Evolutionary conservation across 2,888 invertebrate genomes (phyloP).

Genomic region (Liopterus haemorrhoidalis): DNA sequence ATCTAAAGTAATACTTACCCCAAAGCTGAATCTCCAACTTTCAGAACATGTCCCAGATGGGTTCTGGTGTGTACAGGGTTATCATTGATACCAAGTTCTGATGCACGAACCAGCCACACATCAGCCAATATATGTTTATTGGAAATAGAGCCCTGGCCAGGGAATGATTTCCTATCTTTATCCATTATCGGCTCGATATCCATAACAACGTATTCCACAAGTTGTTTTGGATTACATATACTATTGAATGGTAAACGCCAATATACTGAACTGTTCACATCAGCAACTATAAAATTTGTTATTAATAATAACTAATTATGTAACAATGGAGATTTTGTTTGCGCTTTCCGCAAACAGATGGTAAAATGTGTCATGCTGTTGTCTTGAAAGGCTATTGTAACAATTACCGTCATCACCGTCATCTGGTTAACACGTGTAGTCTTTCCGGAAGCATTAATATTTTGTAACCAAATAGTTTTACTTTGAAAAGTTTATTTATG

Average conservation of each 20-base stretch:
- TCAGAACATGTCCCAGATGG: conserved; percentile 89
- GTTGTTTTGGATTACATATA: conserved; percentile 84
- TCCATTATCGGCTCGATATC: conserved; percentile 77
- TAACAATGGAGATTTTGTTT: too few relatives aligned
- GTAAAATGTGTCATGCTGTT: too few relatives aligned
- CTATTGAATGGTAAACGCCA: conserved; percentile 83
- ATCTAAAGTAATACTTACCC: conserved; percentile 56
- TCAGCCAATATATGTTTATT: conserved; percentile 85
- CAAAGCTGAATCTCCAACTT: conserved; percentile 86
- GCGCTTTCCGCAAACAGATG: too few relatives aligned
- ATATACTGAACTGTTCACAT: conserved; percentile 70
- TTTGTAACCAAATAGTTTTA: too few relatives aligned
- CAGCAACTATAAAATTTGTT: conserved; percentile 71
- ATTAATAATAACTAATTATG: conserved; percentile 1
- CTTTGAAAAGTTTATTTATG: too few relatives aligned
- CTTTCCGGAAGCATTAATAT: too few relatives aligned
- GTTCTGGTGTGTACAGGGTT: conserved; percentile 81
- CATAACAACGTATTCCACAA: conserved; percentile 91
- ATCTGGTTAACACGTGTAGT: too few relatives aligned
- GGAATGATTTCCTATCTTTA: conserved; percentile 70
- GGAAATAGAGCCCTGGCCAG: conserved; percentile 84
- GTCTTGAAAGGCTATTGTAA: too few relatives aligned
- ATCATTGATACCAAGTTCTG: conserved; percentile 76
- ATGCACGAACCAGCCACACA: conserved; percentile 86
- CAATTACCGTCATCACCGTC: too few relatives aligned